These are phyloP conservation scores for Rotaria sp. DNA, from an alignment of 2,888 invertebrate species.

Conservation along the genomic window DNA sequence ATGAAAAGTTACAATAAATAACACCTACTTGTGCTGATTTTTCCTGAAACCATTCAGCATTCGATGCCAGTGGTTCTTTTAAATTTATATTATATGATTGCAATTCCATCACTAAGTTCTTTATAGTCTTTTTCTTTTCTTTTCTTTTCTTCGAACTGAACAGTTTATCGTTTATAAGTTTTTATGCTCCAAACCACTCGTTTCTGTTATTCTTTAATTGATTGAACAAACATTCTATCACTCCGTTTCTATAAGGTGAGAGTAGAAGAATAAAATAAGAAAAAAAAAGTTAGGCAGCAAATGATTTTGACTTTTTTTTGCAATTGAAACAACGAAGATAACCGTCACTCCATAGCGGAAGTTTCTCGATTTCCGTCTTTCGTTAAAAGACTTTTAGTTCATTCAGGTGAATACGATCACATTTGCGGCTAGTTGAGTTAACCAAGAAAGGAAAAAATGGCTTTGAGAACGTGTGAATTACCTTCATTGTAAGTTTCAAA, in stretches of 20 bases:
- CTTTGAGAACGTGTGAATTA: neutral
- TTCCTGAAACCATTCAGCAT: conserved; percentile 37
- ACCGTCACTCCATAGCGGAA: neutral
- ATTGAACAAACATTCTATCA: neutral
- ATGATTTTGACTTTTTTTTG: neutral
- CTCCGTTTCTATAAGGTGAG: neutral
- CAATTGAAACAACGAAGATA: neutral
- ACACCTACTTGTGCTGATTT: conserved; percentile 27
- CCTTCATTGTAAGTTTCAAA: neutral
- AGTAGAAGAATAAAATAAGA: neutral
- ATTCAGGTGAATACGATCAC: conserved; percentile 8
- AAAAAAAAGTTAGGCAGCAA: neutral
- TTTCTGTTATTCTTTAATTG: neutral
- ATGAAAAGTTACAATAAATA: neutral
- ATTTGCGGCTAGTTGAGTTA: neutral
- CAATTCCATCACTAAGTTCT: neutral
- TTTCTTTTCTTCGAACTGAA: neutral
- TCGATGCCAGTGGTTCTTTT: neutral
- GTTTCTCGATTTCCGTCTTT: neutral
- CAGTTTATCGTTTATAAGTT: neutral
- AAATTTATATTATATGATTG: neutral
- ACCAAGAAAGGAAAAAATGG: neutral
- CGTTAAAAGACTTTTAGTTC: conserved; percentile 15
- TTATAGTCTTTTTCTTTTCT: no score
- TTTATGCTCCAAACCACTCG: neutral